These are phyloP conservation scores for Drymodes brunneopygia DNA, from an alignment of 2,113 vertebrate genomes.

Conservation along the genomic window DNA sequence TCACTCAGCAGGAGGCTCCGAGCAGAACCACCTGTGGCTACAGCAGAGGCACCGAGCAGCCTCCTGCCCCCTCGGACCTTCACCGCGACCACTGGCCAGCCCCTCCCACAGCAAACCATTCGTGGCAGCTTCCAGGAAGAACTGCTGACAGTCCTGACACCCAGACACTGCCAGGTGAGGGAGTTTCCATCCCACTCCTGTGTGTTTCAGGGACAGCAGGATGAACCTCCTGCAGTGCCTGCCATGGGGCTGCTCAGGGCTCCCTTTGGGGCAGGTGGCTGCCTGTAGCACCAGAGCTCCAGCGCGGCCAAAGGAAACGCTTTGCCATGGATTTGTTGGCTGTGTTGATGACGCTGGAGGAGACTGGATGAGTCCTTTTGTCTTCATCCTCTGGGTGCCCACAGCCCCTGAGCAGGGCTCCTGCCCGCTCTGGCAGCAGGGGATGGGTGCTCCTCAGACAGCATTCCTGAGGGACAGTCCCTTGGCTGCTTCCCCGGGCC, in stretches of 20 bases:
- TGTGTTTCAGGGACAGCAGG: neutral
- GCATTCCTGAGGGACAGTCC: neutral
- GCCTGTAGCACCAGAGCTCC: neutral
- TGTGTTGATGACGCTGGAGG: neutral
- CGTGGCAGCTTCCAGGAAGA: neutral
- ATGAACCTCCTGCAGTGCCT: neutral
- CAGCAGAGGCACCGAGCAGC: neutral
- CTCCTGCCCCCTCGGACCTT: fast-evolving
- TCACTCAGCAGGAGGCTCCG: neutral
- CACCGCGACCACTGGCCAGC: fast-evolving
- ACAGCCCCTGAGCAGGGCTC: neutral
- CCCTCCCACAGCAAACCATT: neutral
- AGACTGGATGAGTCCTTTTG: neutral
- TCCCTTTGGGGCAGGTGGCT: neutral
- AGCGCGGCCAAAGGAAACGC: neutral
- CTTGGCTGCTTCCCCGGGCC: neutral
- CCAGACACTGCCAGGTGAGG: neutral
- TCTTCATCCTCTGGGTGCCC: neutral
- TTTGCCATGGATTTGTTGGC: neutral
- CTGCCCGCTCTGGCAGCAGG: neutral
- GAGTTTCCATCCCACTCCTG: neutral
- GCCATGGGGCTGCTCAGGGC: neutral
- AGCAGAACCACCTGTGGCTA: fast-evolving
- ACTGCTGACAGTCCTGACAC: neutral
- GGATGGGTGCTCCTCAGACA: neutral